Conservation (phyloP, 2,888 invertebrate genomes). For the Molanna angustata region DNA sequence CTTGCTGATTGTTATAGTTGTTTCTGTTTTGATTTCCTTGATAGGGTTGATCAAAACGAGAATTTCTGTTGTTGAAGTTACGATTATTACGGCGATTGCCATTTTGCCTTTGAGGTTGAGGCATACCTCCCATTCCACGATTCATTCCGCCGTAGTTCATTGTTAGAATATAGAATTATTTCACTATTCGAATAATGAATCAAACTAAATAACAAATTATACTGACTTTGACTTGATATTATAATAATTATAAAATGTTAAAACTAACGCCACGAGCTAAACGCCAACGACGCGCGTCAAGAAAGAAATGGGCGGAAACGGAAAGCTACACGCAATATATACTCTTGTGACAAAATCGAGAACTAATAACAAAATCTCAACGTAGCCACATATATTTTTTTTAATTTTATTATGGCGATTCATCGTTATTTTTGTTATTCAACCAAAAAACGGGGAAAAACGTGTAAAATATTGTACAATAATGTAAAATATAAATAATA, state of each 20-base stretch:
- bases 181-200: too few species aligned
- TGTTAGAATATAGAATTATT: too few species aligned
- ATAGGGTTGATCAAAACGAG: constrained; percentile 20
- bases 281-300: not conserved
- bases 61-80: constrained; percentile 14
- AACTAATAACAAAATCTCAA: constrained; percentile 2
- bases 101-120: constrained; percentile 23
- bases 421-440: too few species aligned
- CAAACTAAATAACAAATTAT: too few species aligned
- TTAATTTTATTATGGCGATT: too few species aligned
- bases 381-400: not conserved
- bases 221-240: too few species aligned
- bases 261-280: not conserved
- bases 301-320: constrained; percentile 17
- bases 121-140: constrained; percentile 28
- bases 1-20: too few species aligned
- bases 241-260: not conserved
- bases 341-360: constrained; percentile 5
- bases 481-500: too few species aligned
- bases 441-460: too few species aligned
- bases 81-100: constrained; percentile 17
- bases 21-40: constrained; percentile 8
- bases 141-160: constrained; percentile 24
- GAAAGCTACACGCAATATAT: constrained; percentile 8
- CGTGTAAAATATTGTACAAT: too few species aligned